Percentiles rank a stretch among this genome's conserved stretches.
Evolutionary conservation across 2,113 vertebrate species (phyloP).

Genomic region (Coregonus clupeaformis): DNA sequence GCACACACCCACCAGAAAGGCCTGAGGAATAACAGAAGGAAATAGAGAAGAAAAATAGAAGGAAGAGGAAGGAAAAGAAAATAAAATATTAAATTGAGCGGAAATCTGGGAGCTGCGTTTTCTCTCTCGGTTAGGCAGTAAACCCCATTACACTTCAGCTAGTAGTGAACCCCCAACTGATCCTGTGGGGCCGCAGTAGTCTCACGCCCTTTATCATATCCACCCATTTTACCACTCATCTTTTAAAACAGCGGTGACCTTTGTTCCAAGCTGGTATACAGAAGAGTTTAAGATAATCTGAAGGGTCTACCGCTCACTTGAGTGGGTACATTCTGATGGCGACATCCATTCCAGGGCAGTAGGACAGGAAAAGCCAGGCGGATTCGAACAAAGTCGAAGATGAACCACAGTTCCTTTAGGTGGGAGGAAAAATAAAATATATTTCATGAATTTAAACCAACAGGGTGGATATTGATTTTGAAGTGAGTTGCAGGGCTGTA

Average conservation of each 20-base stretch:
- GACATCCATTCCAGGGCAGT: slow-evolving; percentile 79
- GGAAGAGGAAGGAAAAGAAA: background rate
- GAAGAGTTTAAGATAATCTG: background rate
- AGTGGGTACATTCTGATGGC: slow-evolving; percentile 82
- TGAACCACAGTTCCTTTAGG: slow-evolving; percentile 75
- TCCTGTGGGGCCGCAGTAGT: background rate
- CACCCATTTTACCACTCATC: background rate
- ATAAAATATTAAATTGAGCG: background rate
- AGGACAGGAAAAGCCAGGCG: slow-evolving; percentile 78
- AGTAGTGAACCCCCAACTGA: background rate
- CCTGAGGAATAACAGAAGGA: slow-evolving; percentile 45
- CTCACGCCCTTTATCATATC: background rate
- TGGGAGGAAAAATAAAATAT: background rate
- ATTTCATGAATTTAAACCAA: background rate
- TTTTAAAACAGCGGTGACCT: background rate
- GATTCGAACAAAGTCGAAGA: slow-evolving; percentile 81
- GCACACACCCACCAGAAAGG: slow-evolving; percentile 81
- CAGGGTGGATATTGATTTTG: background rate
- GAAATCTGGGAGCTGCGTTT: too few species aligned
- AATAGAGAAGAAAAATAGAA: background rate
- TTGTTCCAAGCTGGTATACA: background rate
- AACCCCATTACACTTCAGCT: background rate
- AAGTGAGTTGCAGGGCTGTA: background rate
- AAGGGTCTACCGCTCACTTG: slow-evolving; percentile 66
- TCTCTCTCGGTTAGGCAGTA: background rate